Percentiles rank a stretch among this genome's conserved stretches.
phyloP scores from a whole-genome alignment of 2,888 invertebrate genomes.

The Rapana venosa region DNA sequence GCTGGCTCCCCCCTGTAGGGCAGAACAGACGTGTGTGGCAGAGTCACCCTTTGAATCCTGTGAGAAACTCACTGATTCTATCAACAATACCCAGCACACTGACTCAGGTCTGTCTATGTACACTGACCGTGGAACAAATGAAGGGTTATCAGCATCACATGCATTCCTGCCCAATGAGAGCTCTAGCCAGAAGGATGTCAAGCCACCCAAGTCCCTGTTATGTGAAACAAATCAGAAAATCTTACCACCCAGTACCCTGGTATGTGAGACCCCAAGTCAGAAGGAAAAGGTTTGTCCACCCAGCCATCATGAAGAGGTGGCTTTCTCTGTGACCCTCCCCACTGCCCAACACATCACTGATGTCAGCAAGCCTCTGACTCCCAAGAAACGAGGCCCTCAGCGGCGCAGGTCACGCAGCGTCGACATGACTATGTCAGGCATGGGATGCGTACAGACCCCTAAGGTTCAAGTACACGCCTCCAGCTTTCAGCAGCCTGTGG shows the following conservation, averaged over 20 bases:
- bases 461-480: not conserved
- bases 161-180: too few relatives aligned
- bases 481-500: not conserved
- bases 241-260: not conserved
- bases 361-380: not conserved
- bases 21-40: not conserved
- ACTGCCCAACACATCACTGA: not conserved
- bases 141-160: too few relatives aligned
- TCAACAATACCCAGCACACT: too few relatives aligned
- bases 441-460: not conserved
- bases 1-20: not conserved
- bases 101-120: too few relatives aligned
- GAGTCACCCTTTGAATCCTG: not conserved
- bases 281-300: not conserved
- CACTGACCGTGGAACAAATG: too few relatives aligned
- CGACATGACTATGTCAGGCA: not conserved
- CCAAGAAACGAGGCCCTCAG: not conserved
- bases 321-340: not conserved
- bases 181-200: too few relatives aligned
- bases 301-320: not conserved
- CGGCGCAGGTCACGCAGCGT: constrained; percentile 28
- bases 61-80: too few relatives aligned
- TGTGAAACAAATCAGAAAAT: not conserved
- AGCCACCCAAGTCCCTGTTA: too few relatives aligned
- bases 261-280: not conserved